Conservation (phyloP, 23 tunicate species). For the Halocynthia aurantium region DNA sequence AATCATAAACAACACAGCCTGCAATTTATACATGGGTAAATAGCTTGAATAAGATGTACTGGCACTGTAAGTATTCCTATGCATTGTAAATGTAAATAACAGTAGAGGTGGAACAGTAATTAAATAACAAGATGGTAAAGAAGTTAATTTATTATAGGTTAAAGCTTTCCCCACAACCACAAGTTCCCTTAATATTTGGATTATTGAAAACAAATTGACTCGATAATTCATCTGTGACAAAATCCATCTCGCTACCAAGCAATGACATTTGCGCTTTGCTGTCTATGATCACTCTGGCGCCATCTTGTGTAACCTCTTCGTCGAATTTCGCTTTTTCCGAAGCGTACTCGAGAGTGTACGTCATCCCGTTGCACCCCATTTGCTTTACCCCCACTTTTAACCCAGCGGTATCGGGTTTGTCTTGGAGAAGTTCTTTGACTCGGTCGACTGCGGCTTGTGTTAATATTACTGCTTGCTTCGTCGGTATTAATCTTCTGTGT, state of each 20-base stretch:
- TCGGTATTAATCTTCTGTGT: constrained; percentile 53
- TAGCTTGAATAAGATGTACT: too few relatives aligned
- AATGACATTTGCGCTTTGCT: constrained; percentile 97
- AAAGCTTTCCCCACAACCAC: constrained; percentile 99
- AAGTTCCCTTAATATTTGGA: constrained; percentile 99
- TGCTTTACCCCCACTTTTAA: constrained; percentile 84
- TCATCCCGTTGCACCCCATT: constrained; percentile 97
- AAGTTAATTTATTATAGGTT: constrained; percentile 40
- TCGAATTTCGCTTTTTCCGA: constrained; percentile 78
- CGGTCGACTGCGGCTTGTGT: constrained; percentile 71
- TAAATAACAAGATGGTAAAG: too few relatives aligned
- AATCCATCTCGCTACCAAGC: constrained; percentile 99
- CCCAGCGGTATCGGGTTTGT: constrained; percentile 40
- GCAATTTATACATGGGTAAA: too few relatives aligned
- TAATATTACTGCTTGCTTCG: constrained; percentile 73
- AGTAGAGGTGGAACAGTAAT: too few relatives aligned
- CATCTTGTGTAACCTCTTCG: constrained; percentile 91
- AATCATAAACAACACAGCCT: too few relatives aligned
- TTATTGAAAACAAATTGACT: constrained; percentile 97
- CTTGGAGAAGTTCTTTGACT: constrained; percentile 44
- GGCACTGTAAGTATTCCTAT: too few relatives aligned
- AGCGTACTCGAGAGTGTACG: constrained; percentile 80
- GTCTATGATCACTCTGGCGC: constrained; percentile 51
- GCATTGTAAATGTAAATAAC: too few relatives aligned
- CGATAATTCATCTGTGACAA: constrained; percentile 51